These are phyloP conservation scores for Lutjanus campechanus DNA, from an alignment of 2,797 vertebrate genomes.

Conservation along the genomic window DNA sequence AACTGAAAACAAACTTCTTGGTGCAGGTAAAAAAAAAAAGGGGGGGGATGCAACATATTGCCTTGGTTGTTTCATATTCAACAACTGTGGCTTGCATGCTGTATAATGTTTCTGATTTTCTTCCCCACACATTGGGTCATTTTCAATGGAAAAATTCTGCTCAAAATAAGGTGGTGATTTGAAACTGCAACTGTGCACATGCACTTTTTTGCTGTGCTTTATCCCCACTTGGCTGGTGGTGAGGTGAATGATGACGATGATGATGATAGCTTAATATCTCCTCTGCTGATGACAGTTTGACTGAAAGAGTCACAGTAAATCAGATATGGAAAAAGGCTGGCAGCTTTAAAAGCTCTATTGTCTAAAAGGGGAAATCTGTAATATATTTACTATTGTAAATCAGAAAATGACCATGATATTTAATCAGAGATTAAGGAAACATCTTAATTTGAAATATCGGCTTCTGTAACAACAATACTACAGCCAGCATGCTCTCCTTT, in stretches of 20 bases:
- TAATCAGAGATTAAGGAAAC: too few relatives aligned
- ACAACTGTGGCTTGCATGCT: neutral
- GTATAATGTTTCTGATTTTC: neutral
- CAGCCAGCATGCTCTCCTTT: too few relatives aligned
- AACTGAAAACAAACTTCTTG: too few relatives aligned
- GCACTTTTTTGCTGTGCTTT: too few relatives aligned
- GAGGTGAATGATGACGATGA: neutral
- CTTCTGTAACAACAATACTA: too few relatives aligned
- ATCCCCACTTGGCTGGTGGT: too few relatives aligned
- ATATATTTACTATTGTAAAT: too few relatives aligned
- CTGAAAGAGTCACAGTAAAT: slow-evolving; percentile 17
- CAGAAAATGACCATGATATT: too few relatives aligned
- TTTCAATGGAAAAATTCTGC: neutral
- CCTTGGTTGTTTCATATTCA: neutral
- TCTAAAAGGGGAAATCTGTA: too few relatives aligned
- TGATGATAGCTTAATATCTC: neutral
- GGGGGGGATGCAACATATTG: neutral
- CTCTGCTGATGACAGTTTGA: slow-evolving; percentile 6
- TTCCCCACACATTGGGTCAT: neutral
- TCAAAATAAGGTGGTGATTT: neutral
- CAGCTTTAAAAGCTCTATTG: neutral
- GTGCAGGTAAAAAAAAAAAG: neutral
- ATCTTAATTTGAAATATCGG: too few relatives aligned
- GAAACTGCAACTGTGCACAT: neutral
- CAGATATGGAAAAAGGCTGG: neutral